phyloP scores from a whole-genome alignment of 1,140 invertebrate species.

The Drosophila tsacasi region DNA sequence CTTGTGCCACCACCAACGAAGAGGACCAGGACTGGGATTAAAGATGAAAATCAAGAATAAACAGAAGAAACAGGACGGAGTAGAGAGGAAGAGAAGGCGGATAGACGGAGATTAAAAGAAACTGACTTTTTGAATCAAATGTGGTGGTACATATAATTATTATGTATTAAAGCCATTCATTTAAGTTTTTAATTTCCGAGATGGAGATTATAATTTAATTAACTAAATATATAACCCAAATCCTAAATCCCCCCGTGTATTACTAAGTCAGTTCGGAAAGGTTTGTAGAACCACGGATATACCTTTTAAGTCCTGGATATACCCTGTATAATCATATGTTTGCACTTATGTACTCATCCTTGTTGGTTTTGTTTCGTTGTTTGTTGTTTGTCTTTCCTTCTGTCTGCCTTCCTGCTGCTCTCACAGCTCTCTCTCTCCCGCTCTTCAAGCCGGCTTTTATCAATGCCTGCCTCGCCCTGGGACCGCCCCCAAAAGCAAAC shows the following conservation, averaged over 20 bases:
- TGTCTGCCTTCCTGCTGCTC: conserved; percentile 25
- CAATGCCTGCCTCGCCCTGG: conserved; percentile 41
- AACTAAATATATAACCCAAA: neutral
- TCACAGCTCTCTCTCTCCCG: conserved; percentile 21
- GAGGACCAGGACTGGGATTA: conserved; percentile 55
- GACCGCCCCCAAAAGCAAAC: conserved; percentile 39
- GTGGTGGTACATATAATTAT: neutral
- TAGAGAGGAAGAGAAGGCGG: no score
- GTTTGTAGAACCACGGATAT: neutral
- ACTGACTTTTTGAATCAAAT: neutral
- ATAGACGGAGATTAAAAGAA: neutral
- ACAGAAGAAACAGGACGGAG: no score
- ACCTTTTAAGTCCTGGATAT: neutral
- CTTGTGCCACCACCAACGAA: conserved; percentile 20
- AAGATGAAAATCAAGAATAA: no score
- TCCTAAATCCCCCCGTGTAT: neutral
- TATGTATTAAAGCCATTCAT: neutral
- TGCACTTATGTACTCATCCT: conserved; percentile 45
- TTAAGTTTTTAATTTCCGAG: conserved; percentile 5
- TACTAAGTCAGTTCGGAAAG: neutral
- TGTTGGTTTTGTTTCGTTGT: conserved; percentile 22
- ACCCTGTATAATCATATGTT: conserved; percentile 56
- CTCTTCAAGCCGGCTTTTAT: conserved; percentile 70
- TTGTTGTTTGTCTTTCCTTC: conserved; percentile 42
- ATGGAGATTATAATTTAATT: conserved; percentile 8